Evolutionary conservation across 2,888 invertebrate species (phyloP).

Genomic region (Drosophila emarginata): DNA sequence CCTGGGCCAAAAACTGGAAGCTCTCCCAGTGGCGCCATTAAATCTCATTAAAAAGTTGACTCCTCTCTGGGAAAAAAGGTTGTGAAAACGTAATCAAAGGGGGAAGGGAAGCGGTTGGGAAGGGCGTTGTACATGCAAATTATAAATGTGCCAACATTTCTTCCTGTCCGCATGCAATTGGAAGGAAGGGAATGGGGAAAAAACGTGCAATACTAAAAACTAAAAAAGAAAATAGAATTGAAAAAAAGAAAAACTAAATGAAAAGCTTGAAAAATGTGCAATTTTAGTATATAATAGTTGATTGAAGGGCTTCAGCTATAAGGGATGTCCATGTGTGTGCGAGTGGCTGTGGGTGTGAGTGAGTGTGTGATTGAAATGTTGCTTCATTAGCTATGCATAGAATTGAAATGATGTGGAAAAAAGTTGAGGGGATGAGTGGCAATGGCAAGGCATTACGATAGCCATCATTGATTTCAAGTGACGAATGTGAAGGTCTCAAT

Average conservation of each 20-base stretch:
- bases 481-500: conserved; percentile 51
- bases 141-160: conserved; percentile 62
- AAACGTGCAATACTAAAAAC: not conserved
- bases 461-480: conserved; percentile 48
- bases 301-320: not conserved
- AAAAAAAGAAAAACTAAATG: conserved; percentile 7
- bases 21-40: conserved; percentile 73
- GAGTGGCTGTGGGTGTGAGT: conserved; percentile 1
- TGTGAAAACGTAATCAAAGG: not conserved
- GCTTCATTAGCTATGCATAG: conserved; percentile 59
- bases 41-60: conserved; percentile 74
- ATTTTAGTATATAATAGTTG: conserved; percentile 22
- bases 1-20: conserved; percentile 20
- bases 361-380: conserved; percentile 10
- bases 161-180: conserved; percentile 21
- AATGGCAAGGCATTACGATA: conserved; percentile 22
- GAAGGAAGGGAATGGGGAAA: conserved; percentile 23
- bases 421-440: not conserved
- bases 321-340: not conserved
- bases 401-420: conserved; percentile 48
- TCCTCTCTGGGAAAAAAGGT: conserved; percentile 26
- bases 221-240: conserved; percentile 25
- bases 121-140: conserved; percentile 54
- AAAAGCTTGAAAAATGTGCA: conserved; percentile 43
- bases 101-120: not conserved